A percentile compares a stretch with the other conserved stretches of the same genome.
These are phyloP conservation scores for Grapholita molesta DNA, from an alignment of 1,140 invertebrate species.

Conservation along the genomic window DNA sequence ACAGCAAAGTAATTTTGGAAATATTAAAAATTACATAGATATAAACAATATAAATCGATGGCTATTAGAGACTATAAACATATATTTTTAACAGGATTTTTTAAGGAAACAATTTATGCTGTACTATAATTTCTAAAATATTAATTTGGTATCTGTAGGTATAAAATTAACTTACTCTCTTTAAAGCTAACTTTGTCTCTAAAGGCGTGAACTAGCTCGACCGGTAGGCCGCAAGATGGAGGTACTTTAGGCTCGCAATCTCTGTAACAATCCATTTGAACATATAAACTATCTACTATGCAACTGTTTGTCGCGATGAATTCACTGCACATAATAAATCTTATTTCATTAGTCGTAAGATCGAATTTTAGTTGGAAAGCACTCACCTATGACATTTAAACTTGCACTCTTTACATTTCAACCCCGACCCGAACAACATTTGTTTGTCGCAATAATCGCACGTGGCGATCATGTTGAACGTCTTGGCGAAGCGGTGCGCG, in stretches of 20 bases:
- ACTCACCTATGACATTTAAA: constrained; percentile 89
- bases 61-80: too few relatives aligned
- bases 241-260: constrained; percentile 95
- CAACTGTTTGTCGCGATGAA: not conserved
- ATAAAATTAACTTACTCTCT: constrained; percentile 72
- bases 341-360: too few relatives aligned
- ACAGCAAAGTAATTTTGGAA: too few relatives aligned
- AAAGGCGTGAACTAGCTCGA: constrained; percentile 89
- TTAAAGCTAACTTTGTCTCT: constrained; percentile 81
- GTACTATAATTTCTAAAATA: too few relatives aligned
- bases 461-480: constrained; percentile 46
- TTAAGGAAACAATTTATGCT: too few relatives aligned
- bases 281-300: too few relatives aligned
- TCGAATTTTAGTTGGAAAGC: not conserved
- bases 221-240: constrained; percentile 93
- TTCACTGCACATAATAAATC: too few relatives aligned
- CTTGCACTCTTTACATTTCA: constrained; percentile 97
- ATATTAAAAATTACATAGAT: too few relatives aligned
- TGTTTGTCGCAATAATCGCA: constrained; percentile 94
- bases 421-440: constrained; percentile 90
- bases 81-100: too few relatives aligned
- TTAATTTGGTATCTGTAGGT: too few relatives aligned
- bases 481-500: constrained; percentile 93
- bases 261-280: constrained; percentile 71
- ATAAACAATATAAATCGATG: too few relatives aligned